phyloP scores from a whole-genome alignment of 2,113 vertebrate species.

The Bolborhynchus lineola region DNA sequence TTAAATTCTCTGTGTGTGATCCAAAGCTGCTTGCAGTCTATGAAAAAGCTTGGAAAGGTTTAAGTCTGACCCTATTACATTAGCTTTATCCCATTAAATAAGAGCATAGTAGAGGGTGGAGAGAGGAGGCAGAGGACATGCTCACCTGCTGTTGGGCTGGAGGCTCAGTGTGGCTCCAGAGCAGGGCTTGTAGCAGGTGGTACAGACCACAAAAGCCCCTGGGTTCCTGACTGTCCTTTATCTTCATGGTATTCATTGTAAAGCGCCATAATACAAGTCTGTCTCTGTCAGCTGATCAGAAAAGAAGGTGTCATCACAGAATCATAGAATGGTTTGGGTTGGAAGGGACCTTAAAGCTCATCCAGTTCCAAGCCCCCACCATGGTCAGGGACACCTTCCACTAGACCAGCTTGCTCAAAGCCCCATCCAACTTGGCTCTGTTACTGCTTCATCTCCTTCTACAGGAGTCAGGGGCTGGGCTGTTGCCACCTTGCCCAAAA shows the following conservation, averaged over 20 bases:
- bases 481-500: neutral
- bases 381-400: neutral
- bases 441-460: neutral
- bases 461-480: neutral
- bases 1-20: neutral
- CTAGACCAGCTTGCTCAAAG: neutral
- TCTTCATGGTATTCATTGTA: neutral
- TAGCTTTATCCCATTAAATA: neutral
- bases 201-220: neutral
- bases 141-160: neutral
- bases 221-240: neutral
- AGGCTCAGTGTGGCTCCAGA: neutral
- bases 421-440: neutral
- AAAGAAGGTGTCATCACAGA: neutral
- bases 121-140: neutral
- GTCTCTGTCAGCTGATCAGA: neutral
- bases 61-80: neutral
- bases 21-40: neutral
- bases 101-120: neutral
- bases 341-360: neutral
- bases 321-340: neutral
- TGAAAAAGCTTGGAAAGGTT: neutral
- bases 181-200: neutral
- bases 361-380: neutral
- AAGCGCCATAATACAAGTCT: neutral